phyloP scores from a whole-genome alignment of 2,797 vertebrate species.

The Gymnothorax javanicus region DNA sequence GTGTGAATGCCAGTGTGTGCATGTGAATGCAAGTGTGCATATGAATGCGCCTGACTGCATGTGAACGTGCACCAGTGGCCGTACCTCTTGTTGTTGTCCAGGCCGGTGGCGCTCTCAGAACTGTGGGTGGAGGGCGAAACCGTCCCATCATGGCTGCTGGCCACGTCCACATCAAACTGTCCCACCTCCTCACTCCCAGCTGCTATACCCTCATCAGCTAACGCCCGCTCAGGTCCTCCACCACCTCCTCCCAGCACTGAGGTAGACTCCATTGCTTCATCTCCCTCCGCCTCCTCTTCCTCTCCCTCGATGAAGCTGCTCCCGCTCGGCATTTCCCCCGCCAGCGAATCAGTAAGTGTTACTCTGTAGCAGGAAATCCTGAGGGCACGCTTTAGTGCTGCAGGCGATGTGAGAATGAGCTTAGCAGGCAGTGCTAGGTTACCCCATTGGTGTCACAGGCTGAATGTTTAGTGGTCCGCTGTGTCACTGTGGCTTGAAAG shows the following conservation, averaged over 20 bases:
- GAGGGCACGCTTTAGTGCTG: constrained; percentile 19
- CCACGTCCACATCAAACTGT: too few species aligned
- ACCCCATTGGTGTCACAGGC: not conserved
- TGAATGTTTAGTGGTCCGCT: not conserved
- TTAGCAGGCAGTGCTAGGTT: not conserved
- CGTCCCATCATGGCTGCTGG: not conserved
- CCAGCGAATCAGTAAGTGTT: constrained; percentile 54
- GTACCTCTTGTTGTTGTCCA: not conserved
- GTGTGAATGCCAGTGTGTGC: too few species aligned
- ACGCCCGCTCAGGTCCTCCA: not conserved
- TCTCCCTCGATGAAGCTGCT: constrained; percentile 57
- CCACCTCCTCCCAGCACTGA: not conserved
- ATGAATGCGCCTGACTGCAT: too few species aligned
- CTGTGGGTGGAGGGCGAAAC: not conserved
- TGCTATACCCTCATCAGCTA: not conserved
- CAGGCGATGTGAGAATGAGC: not conserved
- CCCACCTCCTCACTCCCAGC: not conserved
- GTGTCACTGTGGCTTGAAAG: not conserved
- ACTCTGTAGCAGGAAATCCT: not conserved
- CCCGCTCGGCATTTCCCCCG: constrained; percentile 57
- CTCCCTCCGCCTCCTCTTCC: constrained; percentile 44
- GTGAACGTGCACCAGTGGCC: too few species aligned
- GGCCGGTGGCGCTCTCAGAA: not conserved
- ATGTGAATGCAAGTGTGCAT: too few species aligned
- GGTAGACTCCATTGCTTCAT: not conserved